These are phyloP conservation scores for Leptosomus discolor DNA, from an alignment of 2,113 vertebrate genomes.

Conservation along the genomic window DNA sequence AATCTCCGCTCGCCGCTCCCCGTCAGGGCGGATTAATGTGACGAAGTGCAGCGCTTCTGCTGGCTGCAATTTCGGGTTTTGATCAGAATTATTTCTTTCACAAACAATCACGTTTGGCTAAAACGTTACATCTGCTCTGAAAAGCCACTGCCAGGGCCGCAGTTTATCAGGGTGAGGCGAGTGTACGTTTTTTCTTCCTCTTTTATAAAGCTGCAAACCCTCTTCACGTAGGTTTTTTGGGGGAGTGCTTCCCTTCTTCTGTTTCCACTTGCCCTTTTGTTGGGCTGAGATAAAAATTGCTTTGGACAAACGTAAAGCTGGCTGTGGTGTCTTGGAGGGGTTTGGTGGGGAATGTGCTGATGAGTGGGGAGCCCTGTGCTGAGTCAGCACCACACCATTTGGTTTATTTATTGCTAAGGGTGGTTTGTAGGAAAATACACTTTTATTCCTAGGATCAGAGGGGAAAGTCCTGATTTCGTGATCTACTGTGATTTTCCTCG, in stretches of 20 bases:
- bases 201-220: slow-evolving; percentile 70
- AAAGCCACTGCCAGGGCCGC: slow-evolving; percentile 84
- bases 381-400: background rate
- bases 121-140: slow-evolving; percentile 92
- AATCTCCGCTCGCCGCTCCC: slow-evolving; percentile 85
- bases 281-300: slow-evolving; percentile 7
- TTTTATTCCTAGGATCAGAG: background rate
- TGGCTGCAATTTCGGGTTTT: slow-evolving; percentile 89
- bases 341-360: background rate
- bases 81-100: slow-evolving; percentile 97
- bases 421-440: background rate
- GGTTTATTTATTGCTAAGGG: background rate
- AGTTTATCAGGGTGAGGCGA: slow-evolving; percentile 70
- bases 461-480: background rate
- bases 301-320: background rate
- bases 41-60: slow-evolving; percentile 84
- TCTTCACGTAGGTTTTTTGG: background rate
- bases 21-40: slow-evolving; percentile 89
- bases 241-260: background rate
- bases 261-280: slow-evolving; percentile 51
- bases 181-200: slow-evolving; percentile 32
- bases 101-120: slow-evolving; percentile 98
- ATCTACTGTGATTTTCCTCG: background rate
- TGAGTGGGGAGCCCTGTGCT: background rate
- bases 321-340: background rate